A percentile compares a stretch with the other conserved stretches of the same genome.
These are phyloP conservation scores for Ctenodactylus gundi DNA, from an alignment of 2,113 vertebrate species.

Conservation along the genomic window DNA sequence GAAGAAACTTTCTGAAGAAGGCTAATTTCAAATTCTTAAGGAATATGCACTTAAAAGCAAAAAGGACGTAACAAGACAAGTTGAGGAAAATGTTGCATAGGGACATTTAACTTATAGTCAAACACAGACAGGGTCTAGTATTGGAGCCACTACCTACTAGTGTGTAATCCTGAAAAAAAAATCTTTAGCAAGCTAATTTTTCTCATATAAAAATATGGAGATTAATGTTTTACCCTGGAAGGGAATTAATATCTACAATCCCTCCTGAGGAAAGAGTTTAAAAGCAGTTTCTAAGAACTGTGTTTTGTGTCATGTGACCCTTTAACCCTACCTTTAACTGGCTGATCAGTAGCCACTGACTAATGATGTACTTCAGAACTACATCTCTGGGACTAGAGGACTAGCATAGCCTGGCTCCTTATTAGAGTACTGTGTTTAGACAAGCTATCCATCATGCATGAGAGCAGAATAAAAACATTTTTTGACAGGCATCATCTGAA, in stretches of 20 bases:
- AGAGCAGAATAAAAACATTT: too few relatives aligned
- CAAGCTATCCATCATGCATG: too few relatives aligned
- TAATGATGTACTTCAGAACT: neutral
- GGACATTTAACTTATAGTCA: conserved; percentile 6
- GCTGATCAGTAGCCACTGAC: neutral
- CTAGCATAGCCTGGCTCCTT: too few relatives aligned
- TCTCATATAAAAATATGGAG: conserved; percentile 25
- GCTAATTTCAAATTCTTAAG: conserved; percentile 41
- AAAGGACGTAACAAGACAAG: neutral
- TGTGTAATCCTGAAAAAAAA: neutral
- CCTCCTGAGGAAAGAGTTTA: neutral
- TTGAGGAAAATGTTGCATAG: neutral
- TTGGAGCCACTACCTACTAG: neutral
- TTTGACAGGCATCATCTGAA: too few relatives aligned
- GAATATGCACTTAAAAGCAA: neutral
- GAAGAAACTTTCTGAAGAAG: neutral
- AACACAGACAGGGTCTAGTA: neutral
- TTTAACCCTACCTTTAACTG: neutral
- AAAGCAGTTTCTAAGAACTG: conserved; percentile 5
- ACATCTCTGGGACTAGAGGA: too few relatives aligned
- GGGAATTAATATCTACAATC: neutral
- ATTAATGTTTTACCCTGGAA: neutral
- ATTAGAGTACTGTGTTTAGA: too few relatives aligned
- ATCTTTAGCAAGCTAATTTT: conserved; percentile 3
- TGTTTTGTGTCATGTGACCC: neutral